Percentiles rank a stretch among this genome's conserved stretches.
Evolutionary conservation across 1,140 invertebrate genomes (phyloP).

Genomic region (Plodia interpunctella): DNA sequence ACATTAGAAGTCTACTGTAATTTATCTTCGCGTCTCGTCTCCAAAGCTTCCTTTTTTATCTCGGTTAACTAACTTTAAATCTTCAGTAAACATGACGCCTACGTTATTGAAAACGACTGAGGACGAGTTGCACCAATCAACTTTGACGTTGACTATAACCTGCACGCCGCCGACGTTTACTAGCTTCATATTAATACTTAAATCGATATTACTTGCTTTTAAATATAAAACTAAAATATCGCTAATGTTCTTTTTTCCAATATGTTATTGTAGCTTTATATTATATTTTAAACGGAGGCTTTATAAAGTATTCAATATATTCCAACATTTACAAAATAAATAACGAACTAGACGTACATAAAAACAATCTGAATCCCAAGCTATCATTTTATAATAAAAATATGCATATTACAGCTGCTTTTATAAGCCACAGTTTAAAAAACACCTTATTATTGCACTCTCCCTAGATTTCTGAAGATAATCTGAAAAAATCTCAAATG

Average conservation of each 20-base stretch:
- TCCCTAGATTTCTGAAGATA: neutral
- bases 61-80: slow-evolving; percentile 4
- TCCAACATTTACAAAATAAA: too few species aligned
- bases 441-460: slow-evolving; percentile 2
- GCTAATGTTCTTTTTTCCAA: too few species aligned
- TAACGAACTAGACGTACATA: too few species aligned
- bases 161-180: too few species aligned
- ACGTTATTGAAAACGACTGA: neutral
- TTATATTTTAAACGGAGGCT: too few species aligned
- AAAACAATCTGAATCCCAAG: neutral
- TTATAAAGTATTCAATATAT: too few species aligned
- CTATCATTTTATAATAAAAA: neutral
- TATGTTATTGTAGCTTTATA: too few species aligned
- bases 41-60: neutral
- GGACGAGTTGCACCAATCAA: too few species aligned
- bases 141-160: too few species aligned
- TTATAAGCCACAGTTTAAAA: neutral
- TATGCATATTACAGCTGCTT: neutral
- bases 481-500: slow-evolving; percentile 2
- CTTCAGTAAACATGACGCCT: neutral
- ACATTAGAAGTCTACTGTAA: neutral
- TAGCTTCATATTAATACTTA: too few species aligned
- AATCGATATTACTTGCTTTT: too few species aligned
- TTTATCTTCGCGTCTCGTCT: slow-evolving; percentile 5
- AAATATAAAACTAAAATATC: too few species aligned